phyloP scores from a whole-genome alignment of 2,113 vertebrate genomes.

The Phycodurus eques region DNA sequence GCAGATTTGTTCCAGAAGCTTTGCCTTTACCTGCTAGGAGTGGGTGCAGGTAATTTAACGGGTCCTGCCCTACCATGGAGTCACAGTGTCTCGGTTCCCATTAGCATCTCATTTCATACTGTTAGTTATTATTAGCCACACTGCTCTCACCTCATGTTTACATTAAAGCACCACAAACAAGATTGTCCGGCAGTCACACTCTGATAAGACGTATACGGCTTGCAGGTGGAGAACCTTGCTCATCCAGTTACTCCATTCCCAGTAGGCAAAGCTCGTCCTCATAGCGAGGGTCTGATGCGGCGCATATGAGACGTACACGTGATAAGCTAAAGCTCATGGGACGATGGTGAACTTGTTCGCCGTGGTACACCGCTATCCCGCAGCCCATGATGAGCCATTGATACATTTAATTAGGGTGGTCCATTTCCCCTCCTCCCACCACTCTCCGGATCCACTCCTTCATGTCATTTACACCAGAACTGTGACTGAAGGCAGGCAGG shows the following conservation, averaged over 20 bases:
- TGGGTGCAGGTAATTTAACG: slow-evolving; percentile 3
- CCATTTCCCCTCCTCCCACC: slow-evolving; percentile 43
- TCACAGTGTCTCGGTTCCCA: slow-evolving; percentile 4
- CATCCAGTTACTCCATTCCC: slow-evolving; percentile 41
- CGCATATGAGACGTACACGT: slow-evolving; percentile 32
- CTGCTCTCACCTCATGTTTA: slow-evolving; percentile 12
- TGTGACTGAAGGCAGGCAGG: slow-evolving; percentile 53
- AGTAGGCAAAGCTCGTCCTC: neutral
- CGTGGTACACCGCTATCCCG: slow-evolving; percentile 43
- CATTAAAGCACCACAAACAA: slow-evolving; percentile 40
- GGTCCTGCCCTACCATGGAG: neutral
- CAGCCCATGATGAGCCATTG: slow-evolving; percentile 62
- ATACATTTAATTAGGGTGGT: slow-evolving; percentile 74
- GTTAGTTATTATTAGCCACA: neutral
- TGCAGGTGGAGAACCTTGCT: slow-evolving; percentile 58
- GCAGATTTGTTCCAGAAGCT: slow-evolving; percentile 8
- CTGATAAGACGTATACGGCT: slow-evolving; percentile 37
- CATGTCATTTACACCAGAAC: slow-evolving; percentile 57
- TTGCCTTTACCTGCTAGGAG: neutral
- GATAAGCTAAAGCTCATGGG: slow-evolving; percentile 63
- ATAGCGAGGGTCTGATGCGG: slow-evolving; percentile 1
- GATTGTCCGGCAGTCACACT: slow-evolving; percentile 47
- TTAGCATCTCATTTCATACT: slow-evolving; percentile 12
- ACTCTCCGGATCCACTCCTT: slow-evolving; percentile 45
- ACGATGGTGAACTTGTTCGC: slow-evolving; percentile 54